Evolutionary conservation across 2,113 vertebrate species (phyloP).

Genomic region (Bubo scandiacus): DNA sequence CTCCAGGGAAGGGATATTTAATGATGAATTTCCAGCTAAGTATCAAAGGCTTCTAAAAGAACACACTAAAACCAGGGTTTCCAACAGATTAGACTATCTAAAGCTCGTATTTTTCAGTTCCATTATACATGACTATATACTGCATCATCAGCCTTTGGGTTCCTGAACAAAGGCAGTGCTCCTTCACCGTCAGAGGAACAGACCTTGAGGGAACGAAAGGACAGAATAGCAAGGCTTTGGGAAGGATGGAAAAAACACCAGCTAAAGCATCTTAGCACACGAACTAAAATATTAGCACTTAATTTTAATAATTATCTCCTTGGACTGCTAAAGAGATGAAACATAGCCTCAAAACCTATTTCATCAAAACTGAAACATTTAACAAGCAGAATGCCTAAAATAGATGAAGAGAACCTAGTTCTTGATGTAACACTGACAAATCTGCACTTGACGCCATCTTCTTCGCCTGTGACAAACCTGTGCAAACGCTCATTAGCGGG

Average conservation of each 20-base stretch:
- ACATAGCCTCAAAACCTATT: background rate
- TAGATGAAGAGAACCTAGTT: background rate
- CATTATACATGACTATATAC: background rate
- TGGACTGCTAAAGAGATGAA: background rate
- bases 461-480: background rate
- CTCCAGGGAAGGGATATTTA: background rate
- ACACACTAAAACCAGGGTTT: background rate
- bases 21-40: background rate
- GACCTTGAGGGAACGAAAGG: background rate
- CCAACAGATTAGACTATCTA: background rate
- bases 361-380: background rate
- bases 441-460: background rate
- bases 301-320: background rate
- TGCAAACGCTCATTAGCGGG: background rate
- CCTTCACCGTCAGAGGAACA: background rate
- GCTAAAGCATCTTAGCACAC: background rate
- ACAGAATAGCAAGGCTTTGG: background rate
- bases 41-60: conserved; percentile 10
- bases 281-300: background rate
- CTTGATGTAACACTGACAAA: background rate
- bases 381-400: background rate
- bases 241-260: background rate
- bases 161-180: background rate
- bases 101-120: background rate
- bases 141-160: background rate